phyloP scores from a whole-genome alignment of 2,888 invertebrate species.

The Anoncus sp. region DNA sequence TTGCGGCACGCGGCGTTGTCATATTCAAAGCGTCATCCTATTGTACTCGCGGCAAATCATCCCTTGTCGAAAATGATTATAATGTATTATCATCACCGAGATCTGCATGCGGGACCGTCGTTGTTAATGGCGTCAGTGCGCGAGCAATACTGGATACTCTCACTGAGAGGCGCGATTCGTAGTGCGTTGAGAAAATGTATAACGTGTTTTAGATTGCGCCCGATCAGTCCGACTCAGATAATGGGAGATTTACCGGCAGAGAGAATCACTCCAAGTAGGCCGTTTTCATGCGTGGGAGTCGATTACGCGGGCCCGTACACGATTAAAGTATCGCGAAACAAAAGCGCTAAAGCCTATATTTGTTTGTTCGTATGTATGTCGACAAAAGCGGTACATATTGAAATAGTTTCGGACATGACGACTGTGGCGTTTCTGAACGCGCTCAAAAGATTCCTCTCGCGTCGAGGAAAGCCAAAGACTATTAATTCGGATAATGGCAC shows the following conservation, averaged over 20 bases:
- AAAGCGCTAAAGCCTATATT: conserved; percentile 20
- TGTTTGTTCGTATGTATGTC: conserved; percentile 22
- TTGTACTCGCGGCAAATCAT: conserved; percentile 44
- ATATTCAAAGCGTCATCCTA: conserved; percentile 40
- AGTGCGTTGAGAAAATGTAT: conserved; percentile 34
- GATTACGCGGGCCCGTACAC: conserved; percentile 52
- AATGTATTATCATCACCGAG: not conserved
- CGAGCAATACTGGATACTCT: conserved; percentile 31
- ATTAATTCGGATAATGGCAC: conserved; percentile 28
- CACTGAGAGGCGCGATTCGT: conserved; percentile 10
- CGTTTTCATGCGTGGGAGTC: conserved; percentile 7
- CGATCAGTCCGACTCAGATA: conserved; percentile 5
- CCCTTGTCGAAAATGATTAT: conserved; percentile 45
- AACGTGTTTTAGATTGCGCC: conserved; percentile 38
- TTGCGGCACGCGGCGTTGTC: too few species aligned
- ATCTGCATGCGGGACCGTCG: not conserved
- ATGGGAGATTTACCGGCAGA: conserved; percentile 49
- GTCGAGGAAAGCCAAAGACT: conserved; percentile 3
- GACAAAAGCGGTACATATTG: conserved; percentile 15
- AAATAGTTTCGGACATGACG: conserved; percentile 10
- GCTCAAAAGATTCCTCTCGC: conserved; percentile 10
- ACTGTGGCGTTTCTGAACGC: conserved; percentile 17
- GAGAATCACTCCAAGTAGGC: not conserved
- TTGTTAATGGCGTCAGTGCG: conserved; percentile 4
- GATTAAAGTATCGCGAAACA: conserved; percentile 34